phyloP scores from a whole-genome alignment of 2,888 invertebrate genomes.

The Ectemnius lituratus region DNA sequence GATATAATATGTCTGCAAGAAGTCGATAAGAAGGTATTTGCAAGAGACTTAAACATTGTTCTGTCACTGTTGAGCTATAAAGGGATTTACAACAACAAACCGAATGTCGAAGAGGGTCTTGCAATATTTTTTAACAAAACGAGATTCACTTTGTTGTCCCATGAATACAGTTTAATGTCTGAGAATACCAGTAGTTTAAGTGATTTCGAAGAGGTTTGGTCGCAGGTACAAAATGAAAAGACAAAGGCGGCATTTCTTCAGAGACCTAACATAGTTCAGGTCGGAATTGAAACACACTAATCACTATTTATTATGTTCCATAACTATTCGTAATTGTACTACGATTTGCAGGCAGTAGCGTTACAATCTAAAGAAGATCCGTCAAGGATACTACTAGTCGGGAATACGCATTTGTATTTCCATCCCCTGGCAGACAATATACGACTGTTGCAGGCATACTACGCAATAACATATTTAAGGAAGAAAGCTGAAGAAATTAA shows the following conservation, averaged over 20 bases:
- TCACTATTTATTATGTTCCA: not conserved
- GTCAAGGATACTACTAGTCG: slow-evolving; percentile 83
- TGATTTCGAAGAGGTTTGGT: slow-evolving; percentile 82
- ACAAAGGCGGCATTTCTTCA: slow-evolving; percentile 81
- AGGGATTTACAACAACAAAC: slow-evolving; percentile 85
- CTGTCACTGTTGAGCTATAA: slow-evolving; percentile 80
- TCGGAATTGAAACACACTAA: slow-evolving; percentile 56
- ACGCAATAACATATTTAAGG: slow-evolving; percentile 85
- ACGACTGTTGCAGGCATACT: slow-evolving; percentile 89
- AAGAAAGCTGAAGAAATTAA: slow-evolving; percentile 79
- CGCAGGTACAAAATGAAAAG: slow-evolving; percentile 81
- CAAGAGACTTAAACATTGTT: slow-evolving; percentile 82
- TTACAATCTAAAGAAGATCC: slow-evolving; percentile 81
- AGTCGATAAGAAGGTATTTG: slow-evolving; percentile 90
- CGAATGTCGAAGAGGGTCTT: slow-evolving; percentile 88
- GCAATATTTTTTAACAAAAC: slow-evolving; percentile 86
- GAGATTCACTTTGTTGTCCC: slow-evolving; percentile 84
- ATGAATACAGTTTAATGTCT: slow-evolving; percentile 81
- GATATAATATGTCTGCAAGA: slow-evolving; percentile 96
- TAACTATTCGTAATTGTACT: not conserved
- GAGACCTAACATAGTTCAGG: slow-evolving; percentile 85
- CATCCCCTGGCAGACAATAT: slow-evolving; percentile 95
- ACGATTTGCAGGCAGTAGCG: slow-evolving; percentile 76
- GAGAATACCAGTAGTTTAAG: slow-evolving; percentile 80
- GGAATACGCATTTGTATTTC: slow-evolving; percentile 96